Evolutionary conservation across 2,113 vertebrate species (phyloP), one percentile per base, ranked within the genome.

Genomic region (Vimba vimba): DNA sequence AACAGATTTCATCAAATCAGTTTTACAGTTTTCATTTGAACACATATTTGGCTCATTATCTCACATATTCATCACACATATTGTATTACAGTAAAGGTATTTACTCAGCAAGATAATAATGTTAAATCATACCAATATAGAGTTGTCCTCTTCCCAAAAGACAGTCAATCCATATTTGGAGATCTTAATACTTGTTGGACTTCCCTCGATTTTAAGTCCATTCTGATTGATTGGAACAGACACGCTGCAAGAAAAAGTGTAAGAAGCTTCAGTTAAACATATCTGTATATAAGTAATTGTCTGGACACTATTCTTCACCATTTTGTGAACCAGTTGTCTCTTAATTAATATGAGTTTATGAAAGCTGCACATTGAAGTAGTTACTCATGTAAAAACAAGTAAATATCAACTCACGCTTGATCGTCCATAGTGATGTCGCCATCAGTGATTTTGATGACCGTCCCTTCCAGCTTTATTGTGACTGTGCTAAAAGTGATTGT

Each of bases 131-230:
- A 97, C 96, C 95, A 94, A 93, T 55, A 97, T 87, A 55, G 95
- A 94, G 87, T 97, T 95, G 82, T 94, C 89, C 91, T 95, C 92
- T 88, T 97, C 96, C 96, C 96, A 97, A 89, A 92, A 95, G 86
- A 96, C 71, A 8, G 91, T 91, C 91, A 97, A 84, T 75, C 96
- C 97, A 89, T 96, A 71, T 59, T 93, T 95, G 87, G 93, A 88
- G 69, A 97, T 91, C 89, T 93, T 95, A 47, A 97, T 90, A 69
- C 93, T 92, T 3, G 86, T 84, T 12, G 75, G 30, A 36, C 23
- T 90, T 83, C 89, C 93, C 87, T 91, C 93, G 80, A 97, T 94
- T 84, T 94, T 89, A 84, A 97, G 85, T 36, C 96, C 96, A 87
- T 85, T 85, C 78, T 93, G 85, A 87, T 87, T 95, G 90, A 92